phyloP scores from a whole-genome alignment of 2,113 vertebrate genomes.

The Lampris incognitus region DNA sequence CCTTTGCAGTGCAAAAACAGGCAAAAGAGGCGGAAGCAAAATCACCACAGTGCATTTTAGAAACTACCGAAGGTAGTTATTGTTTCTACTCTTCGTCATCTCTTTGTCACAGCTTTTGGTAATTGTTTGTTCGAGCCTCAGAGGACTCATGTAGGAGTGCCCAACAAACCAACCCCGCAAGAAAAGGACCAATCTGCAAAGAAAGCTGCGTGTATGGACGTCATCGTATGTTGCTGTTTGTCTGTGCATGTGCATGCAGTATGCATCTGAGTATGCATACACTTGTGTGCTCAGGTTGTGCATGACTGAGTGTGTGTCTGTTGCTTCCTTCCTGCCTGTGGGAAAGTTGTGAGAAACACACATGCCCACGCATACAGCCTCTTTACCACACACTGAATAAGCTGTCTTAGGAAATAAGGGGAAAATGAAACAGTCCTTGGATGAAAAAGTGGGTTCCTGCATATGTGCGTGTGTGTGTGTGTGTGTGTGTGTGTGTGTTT shows the following conservation, averaged over 20 bases:
- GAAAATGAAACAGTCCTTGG: constrained; percentile 1
- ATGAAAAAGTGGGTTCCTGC: neutral
- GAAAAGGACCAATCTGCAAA: too few species aligned
- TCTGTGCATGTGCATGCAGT: neutral
- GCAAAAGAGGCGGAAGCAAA: too few species aligned
- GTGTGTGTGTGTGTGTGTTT: neutral
- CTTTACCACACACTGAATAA: constrained; percentile 5
- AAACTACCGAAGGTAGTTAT: too few species aligned
- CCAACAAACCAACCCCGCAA: too few species aligned
- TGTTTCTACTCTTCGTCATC: too few species aligned
- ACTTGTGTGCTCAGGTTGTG: too few species aligned
- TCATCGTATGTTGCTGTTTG: constrained; percentile 3
- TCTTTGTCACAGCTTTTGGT: too few species aligned
- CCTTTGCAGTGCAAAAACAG: too few species aligned
- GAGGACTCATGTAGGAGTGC: too few species aligned
- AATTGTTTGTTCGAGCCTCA: too few species aligned
- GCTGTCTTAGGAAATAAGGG: constrained; percentile 13
- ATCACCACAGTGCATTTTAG: too few species aligned
- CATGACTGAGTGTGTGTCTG: neutral
- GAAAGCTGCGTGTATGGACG: too few species aligned
- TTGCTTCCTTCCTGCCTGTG: neutral
- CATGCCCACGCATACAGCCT: neutral
- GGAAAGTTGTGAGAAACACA: neutral
- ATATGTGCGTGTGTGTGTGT: constrained; percentile 8
- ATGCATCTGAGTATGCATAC: neutral